phyloP scores from a whole-genome alignment of 1,140 invertebrate species.

The Drosophila tristis region DNA sequence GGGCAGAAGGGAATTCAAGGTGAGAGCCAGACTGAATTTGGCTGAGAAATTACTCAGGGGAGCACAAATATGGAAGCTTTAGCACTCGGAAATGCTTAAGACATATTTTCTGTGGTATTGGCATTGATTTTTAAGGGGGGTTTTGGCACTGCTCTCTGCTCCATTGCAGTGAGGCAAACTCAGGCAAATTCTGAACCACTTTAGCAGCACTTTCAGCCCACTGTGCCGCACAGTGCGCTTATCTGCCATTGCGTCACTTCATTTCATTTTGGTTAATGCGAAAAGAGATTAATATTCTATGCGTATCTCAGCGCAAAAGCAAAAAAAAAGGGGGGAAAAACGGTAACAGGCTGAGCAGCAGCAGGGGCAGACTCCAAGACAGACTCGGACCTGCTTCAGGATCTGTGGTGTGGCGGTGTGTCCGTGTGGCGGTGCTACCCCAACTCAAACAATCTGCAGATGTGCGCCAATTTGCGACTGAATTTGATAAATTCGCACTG shows the following conservation, averaged over 20 bases:
- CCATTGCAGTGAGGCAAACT: no score
- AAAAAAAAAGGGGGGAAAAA: conserved; percentile 39
- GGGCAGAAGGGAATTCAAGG: no score
- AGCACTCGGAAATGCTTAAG: neutral
- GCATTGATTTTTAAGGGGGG: neutral
- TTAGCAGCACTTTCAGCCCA: conserved; percentile 9
- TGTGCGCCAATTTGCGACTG: conserved; percentile 80
- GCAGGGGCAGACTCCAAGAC: conserved; percentile 1
- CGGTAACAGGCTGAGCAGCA: conserved; percentile 26
- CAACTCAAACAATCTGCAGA: conserved; percentile 66
- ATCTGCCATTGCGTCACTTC: conserved; percentile 61
- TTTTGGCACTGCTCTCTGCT: no score
- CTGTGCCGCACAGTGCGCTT: conserved; percentile 49
- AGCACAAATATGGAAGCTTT: neutral
- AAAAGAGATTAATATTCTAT: conserved; percentile 78
- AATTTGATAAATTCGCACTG: conserved; percentile 81
- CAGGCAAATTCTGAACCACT: neutral
- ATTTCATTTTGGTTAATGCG: conserved; percentile 77
- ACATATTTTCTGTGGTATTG: neutral
- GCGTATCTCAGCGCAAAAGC: conserved; percentile 63
- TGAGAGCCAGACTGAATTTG: no score
- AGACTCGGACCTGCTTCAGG: conserved; percentile 1
- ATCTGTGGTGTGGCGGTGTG: conserved; percentile 27
- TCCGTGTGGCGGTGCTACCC: conserved; percentile 4
- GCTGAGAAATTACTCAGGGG: no score